Conservation (phyloP, 1,140 invertebrate genomes). For the Lucilia cuprina region DNA sequence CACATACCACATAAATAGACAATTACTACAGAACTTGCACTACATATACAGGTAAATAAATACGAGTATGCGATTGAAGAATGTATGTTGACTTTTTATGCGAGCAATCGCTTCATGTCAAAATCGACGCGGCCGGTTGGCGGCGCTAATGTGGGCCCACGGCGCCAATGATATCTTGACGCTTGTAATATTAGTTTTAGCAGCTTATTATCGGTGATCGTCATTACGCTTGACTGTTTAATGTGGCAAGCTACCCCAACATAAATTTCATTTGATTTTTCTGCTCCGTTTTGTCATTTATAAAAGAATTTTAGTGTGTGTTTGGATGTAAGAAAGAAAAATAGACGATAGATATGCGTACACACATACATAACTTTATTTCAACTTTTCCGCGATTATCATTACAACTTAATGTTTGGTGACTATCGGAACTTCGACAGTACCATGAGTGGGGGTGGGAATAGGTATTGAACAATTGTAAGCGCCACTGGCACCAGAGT, state of each 20-base stretch:
- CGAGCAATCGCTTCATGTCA: conserved; percentile 48
- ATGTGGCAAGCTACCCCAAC: background rate
- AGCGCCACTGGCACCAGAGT: conserved; percentile 30
- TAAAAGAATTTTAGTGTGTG: no score
- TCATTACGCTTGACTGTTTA: background rate
- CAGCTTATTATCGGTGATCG: conserved; percentile 4
- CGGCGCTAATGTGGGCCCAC: conserved; percentile 56
- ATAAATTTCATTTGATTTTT: background rate
- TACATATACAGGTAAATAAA: background rate
- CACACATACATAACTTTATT: background rate
- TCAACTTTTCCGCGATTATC: conserved; percentile 17
- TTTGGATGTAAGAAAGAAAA: background rate
- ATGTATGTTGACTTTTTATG: background rate
- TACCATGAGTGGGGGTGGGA: conserved; percentile 3
- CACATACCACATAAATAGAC: background rate
- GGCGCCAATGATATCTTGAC: conserved; percentile 57
- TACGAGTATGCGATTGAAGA: background rate
- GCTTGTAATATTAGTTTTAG: conserved; percentile 51
- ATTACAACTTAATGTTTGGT: background rate
- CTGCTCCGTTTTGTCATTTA: no score
- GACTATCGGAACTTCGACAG: background rate
- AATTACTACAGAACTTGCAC: background rate
- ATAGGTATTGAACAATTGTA: background rate
- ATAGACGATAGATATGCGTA: background rate
- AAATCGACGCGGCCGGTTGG: conserved; percentile 61